Evolutionary conservation across 1,140 invertebrate genomes (phyloP).

Genomic region (Drosophila kikkawai): DNA sequence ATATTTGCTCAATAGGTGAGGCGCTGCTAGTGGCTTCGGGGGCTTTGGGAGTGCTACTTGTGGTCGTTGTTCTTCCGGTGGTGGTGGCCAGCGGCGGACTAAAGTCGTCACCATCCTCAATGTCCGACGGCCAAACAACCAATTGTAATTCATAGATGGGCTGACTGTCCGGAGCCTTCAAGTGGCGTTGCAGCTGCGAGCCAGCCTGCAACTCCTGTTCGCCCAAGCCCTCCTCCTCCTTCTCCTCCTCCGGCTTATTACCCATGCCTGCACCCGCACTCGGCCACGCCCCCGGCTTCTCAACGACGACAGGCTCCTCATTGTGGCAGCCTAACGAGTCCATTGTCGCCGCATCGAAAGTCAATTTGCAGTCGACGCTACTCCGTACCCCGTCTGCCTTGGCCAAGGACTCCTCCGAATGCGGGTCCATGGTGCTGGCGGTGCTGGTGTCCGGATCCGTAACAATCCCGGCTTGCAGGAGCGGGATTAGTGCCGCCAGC

Average conservation of each 20-base stretch:
- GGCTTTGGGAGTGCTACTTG: conserved; percentile 9
- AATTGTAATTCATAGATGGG: conserved; percentile 82
- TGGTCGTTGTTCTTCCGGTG: conserved; percentile 24
- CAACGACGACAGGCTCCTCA: conserved; percentile 19
- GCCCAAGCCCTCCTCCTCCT: neutral
- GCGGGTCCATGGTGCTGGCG: conserved; percentile 6
- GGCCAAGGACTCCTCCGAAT: conserved; percentile 1
- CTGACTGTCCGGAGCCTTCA: conserved; percentile 59
- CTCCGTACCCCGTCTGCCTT: conserved; percentile 17
- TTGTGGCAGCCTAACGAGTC: conserved; percentile 73
- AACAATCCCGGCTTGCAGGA: conserved; percentile 41
- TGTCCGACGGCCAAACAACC: conserved; percentile 78
- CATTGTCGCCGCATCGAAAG: conserved; percentile 77
- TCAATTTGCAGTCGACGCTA: conserved; percentile 78
- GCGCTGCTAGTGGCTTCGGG: neutral
- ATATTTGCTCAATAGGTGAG: conserved; percentile 33
- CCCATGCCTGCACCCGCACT: neutral
- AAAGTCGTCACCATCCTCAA: conserved; percentile 61
- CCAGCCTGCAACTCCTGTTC: neutral
- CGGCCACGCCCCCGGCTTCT: conserved; percentile 5
- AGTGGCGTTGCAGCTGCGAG: conserved; percentile 47
- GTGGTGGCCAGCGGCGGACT: conserved; percentile 34
- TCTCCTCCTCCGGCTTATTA: conserved; percentile 56
- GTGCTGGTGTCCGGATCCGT: conserved; percentile 12
- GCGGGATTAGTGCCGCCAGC: conserved; percentile 52